Percentiles rank a stretch among this genome's conserved stretches.
Evolutionary conservation across 2,888 invertebrate species (phyloP).

Genomic region (Eutolmus rufibarbis): DNA sequence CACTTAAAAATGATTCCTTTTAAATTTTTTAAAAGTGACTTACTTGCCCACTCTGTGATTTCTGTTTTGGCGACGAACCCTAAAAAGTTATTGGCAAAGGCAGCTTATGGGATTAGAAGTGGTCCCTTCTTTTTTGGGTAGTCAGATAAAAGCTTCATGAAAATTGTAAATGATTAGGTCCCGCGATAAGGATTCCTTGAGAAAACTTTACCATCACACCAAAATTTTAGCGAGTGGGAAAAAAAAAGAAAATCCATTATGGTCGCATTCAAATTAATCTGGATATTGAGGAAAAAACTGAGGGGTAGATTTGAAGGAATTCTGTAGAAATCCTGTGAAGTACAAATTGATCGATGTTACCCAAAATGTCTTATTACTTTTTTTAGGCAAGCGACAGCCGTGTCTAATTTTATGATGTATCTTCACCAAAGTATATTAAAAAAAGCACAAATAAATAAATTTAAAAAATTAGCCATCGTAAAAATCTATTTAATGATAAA

Average conservation of each 20-base stretch:
- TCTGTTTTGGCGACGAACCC: not conserved
- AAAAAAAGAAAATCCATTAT: not conserved
- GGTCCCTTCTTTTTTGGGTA: not conserved
- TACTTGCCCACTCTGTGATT: not conserved
- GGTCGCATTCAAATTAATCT: not conserved
- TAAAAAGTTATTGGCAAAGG: not conserved
- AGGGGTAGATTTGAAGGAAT: not conserved
- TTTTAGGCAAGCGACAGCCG: not conserved
- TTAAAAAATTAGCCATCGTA: too few species aligned
- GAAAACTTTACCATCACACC: not conserved
- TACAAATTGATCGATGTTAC: not conserved
- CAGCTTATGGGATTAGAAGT: not conserved
- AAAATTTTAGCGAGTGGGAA: not conserved
- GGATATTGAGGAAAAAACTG: not conserved
- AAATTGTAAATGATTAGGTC: not conserved
- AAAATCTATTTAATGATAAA: too few species aligned
- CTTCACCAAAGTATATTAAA: too few species aligned
- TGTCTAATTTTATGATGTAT: too few species aligned
- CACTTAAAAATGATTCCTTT: not conserved
- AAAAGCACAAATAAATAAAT: too few species aligned
- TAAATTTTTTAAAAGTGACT: not conserved
- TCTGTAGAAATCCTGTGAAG: not conserved
- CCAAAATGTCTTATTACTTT: not conserved
- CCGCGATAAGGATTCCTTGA: not conserved
- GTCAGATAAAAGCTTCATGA: not conserved